Conservation (phyloP, 2,888 invertebrate species). For the Bembecia ichneumoniformis region DNA sequence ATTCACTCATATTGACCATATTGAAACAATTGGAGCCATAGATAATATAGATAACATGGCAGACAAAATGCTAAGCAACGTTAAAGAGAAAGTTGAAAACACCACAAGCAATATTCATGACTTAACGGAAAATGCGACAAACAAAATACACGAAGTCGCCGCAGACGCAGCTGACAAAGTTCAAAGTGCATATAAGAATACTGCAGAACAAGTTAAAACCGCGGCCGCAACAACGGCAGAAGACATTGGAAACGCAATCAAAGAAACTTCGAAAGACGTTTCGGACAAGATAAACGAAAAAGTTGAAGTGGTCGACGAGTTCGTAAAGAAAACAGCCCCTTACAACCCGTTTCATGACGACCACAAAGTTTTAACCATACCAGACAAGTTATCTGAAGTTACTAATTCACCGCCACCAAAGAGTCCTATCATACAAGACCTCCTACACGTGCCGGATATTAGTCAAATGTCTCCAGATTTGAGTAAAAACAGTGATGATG, state of each 20-base stretch:
- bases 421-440: constrained; percentile 53
- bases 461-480: constrained; percentile 51
- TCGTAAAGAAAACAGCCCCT: constrained; percentile 44
- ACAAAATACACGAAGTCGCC: constrained; percentile 6
- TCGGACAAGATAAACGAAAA: constrained; percentile 34
- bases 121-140: background rate
- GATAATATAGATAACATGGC: constrained; percentile 32
- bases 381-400: constrained; percentile 42
- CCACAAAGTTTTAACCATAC: constrained; percentile 43
- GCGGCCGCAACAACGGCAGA: constrained; percentile 8
- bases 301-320: constrained; percentile 44
- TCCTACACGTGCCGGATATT: constrained; percentile 53
- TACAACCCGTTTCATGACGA: constrained; percentile 37
- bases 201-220: constrained; percentile 3
- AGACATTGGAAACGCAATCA: constrained; percentile 26
- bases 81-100: constrained; percentile 8
- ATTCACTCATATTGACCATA: constrained; percentile 16
- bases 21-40: constrained; percentile 23
- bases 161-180: constrained; percentile 8
- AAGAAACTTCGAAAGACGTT: constrained; percentile 21
- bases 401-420: constrained; percentile 59
- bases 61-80: constrained; percentile 21
- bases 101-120: constrained; percentile 2
- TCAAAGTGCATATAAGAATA: constrained; percentile 8
- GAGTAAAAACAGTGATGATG: constrained; percentile 60